Conservation (phyloP, 1,140 invertebrate genomes). For the Cydia strobilella region DNA sequence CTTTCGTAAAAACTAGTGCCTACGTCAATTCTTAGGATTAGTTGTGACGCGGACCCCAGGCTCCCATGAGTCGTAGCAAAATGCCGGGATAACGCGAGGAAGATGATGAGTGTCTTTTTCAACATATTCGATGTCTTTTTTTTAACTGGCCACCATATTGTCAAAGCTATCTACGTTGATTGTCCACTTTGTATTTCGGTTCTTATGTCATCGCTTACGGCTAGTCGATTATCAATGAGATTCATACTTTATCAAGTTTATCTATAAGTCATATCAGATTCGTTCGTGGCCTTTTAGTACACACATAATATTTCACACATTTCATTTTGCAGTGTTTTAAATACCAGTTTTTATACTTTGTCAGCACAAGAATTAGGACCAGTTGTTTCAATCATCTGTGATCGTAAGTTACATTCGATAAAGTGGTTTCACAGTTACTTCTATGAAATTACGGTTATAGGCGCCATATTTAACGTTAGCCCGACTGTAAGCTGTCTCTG, state of each 20-base stretch:
- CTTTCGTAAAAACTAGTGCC: too few species aligned
- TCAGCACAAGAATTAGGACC: not conserved
- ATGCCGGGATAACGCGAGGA: too few species aligned
- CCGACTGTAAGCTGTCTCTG: too few species aligned
- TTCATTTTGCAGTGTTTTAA: not conserved
- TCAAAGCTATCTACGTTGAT: not conserved
- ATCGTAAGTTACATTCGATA: not conserved
- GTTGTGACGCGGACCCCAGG: too few species aligned
- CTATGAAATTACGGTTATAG: not conserved
- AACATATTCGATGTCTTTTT: not conserved
- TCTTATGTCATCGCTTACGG: not conserved
- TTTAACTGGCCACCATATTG: not conserved
- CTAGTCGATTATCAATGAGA: not conserved
- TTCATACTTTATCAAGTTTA: conserved; percentile 2
- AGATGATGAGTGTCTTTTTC: too few species aligned
- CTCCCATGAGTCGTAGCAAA: too few species aligned
- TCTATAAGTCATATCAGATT: not conserved
- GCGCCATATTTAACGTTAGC: not conserved
- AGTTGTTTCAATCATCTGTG: not conserved
- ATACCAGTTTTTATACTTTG: not conserved
- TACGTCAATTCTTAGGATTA: too few species aligned
- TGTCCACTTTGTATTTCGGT: not conserved
- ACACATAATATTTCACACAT: not conserved
- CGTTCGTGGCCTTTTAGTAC: not conserved
- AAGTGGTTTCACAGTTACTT: not conserved